Conservation (phyloP, 2,797 vertebrate genomes). For the Meriones psammophilus region DNA sequence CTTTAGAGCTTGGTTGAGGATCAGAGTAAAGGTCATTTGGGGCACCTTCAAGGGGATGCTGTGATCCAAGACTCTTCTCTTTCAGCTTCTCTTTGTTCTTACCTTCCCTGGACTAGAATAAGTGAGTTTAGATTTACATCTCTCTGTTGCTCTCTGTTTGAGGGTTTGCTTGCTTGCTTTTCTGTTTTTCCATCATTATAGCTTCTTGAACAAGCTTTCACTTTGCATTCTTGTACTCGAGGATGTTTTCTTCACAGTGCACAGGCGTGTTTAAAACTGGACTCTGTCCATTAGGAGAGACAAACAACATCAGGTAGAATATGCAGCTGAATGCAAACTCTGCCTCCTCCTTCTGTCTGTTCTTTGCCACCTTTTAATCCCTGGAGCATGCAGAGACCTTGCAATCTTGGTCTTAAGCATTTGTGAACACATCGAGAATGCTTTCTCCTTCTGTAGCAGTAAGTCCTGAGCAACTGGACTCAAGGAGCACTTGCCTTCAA, state of each 20-base stretch:
- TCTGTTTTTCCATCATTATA: too few relatives aligned
- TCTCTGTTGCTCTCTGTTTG: background rate
- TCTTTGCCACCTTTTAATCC: background rate
- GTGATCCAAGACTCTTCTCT: background rate
- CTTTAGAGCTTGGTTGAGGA: background rate
- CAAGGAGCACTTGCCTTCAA: background rate
- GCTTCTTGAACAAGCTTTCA: background rate
- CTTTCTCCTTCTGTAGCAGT: too few relatives aligned
- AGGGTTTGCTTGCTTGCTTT: background rate
- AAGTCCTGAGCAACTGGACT: background rate
- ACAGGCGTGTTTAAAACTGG: background rate
- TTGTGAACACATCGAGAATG: background rate
- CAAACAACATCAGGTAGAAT: background rate
- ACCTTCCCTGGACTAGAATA: background rate
- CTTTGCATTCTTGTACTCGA: background rate
- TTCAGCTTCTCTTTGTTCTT: background rate
- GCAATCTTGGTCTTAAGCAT: background rate
- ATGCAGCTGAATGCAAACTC: background rate
- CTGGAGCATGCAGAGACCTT: background rate
- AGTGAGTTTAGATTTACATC: background rate
- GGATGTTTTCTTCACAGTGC: background rate
- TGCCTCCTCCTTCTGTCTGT: background rate
- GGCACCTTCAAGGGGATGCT: background rate
- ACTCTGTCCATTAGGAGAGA: constrained; percentile 88
- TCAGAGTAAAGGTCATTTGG: background rate